phyloP scores from a whole-genome alignment of 2,113 vertebrate species.

The Pseudorectes ferrugineus region DNA sequence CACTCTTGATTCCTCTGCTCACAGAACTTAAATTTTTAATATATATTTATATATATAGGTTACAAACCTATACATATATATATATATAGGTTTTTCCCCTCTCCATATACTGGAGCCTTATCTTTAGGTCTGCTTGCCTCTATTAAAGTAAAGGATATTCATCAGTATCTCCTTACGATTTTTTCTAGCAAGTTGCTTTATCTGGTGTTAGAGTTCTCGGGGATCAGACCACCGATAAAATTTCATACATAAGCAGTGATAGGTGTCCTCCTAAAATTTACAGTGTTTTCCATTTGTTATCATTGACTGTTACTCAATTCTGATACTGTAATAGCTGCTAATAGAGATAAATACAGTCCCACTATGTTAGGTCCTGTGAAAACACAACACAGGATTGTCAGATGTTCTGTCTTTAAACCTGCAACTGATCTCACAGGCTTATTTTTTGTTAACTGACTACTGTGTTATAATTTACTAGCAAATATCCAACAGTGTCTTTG shows the following conservation, averaged over 20 bases:
- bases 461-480: neutral
- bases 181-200: neutral
- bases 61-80: too few species aligned
- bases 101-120: neutral
- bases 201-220: neutral
- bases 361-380: neutral
- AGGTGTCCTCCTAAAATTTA: neutral
- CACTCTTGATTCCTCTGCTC: neutral
- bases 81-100: neutral
- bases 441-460: neutral
- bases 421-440: neutral
- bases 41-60: too few species aligned
- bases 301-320: neutral
- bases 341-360: neutral
- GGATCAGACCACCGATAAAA: neutral
- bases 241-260: neutral
- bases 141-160: neutral
- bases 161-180: neutral
- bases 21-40: neutral
- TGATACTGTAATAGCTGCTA: neutral
- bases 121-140: neutral
- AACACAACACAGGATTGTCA: neutral
- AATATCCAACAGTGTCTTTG: neutral
- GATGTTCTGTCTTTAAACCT: neutral
- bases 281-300: neutral